Percentiles rank a stretch among this genome's conserved stretches.
Evolutionary conservation across 92 coral and sea anemone species (phyloP).

Genomic region (Epizoanthus fatuus): DNA sequence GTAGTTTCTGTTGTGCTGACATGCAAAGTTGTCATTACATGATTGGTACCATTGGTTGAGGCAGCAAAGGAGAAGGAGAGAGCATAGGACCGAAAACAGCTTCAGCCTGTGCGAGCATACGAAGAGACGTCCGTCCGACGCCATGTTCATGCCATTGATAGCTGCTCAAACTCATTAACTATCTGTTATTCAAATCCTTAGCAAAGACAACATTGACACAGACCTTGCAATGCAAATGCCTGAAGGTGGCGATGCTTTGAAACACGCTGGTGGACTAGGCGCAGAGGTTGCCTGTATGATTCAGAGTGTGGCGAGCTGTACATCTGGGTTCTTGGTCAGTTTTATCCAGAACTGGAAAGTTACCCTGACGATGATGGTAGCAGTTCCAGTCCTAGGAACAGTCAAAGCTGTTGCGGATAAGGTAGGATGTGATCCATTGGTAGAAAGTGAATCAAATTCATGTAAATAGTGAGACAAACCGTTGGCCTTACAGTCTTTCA

Average conservation of each 20-base stretch:
- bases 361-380: slow-evolving; percentile 87
- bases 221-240: slow-evolving; percentile 21
- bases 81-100: no score
- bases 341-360: slow-evolving; percentile 97
- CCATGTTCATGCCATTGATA: no score
- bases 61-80: no score
- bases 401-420: slow-evolving; percentile 82
- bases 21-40: no score
- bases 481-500: no score
- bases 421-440: slow-evolving; percentile 49
- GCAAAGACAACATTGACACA: not conserved
- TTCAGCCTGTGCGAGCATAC: no score
- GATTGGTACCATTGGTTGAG: no score
- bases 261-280: slow-evolving; percentile 82
- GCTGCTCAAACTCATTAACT: no score
- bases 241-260: slow-evolving; percentile 65
- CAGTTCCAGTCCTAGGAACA: slow-evolving; percentile 86
- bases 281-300: slow-evolving; percentile 88
- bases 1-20: no score
- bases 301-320: slow-evolving; percentile 82
- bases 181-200: not conserved
- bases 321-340: slow-evolving; percentile 91
- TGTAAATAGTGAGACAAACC: no score
- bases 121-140: no score
- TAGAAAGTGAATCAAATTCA: no score